Base-by-base conservation (phyloP, 2,797 vertebrate genomes). In the Sebastiscus albofasciatus region DNA sequence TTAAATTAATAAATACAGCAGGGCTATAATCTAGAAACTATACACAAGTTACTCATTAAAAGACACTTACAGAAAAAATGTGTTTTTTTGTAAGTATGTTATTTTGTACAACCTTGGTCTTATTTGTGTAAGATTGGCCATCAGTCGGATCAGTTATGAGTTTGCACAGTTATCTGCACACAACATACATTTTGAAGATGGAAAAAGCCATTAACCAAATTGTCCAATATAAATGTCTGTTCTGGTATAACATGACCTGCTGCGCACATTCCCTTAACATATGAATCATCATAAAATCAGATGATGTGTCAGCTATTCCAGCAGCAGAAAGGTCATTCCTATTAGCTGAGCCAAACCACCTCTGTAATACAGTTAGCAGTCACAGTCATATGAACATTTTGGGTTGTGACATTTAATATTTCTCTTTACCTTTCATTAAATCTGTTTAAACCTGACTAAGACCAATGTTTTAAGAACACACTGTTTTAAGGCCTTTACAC, bases 1-100 rank as follows among this genome's bases (percentile, higher is more conserved):
- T 42, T 26, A 64, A 66, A 75, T 73, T n/a, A 80, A 84, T 72
- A 82, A 81, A 86, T 84, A 80, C 12, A 87, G 31, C 14, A 68
- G 14, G 22, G 9, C 24, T 58, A 46, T 67, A 54, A 76, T 75
- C 49, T 77, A 89, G 12, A 82, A 34, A 74, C 29, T 73, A 80
- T 29, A 56, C 58, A 86, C 26, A 81, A 65, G 56, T 42, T 72
- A 75, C 33, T 72, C 59, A 84, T 77, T 59, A 16, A 82, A 82
- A 31, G 62, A 86, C 56, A 79, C 27, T 66, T 46, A 54, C 31
- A 81, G 56, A 22, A 74, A 36, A 62, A 31, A 18, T 73, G 12
- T 18, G 4, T 49, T 46, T n/a, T 34, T 54, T 54, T 62, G 1
- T 56, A n/a, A 8, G 46, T 49, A 18, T 64, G 5, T 13, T 26